Base-by-base conservation (phyloP, 1,140 invertebrate species). In the Cyclina sinensis region DNA sequence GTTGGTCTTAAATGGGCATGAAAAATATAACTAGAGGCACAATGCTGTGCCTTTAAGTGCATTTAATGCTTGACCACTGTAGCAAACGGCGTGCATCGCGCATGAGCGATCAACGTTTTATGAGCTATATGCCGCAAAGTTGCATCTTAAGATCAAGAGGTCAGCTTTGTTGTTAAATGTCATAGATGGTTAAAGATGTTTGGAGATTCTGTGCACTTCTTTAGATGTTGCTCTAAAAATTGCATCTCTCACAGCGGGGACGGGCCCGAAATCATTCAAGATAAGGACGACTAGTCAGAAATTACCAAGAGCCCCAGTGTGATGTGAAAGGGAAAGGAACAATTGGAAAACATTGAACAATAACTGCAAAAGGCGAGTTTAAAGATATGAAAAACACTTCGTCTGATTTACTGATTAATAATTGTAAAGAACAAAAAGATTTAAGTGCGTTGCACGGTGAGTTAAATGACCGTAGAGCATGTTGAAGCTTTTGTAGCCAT, bases 371-470 rank as follows among this genome's bases (percentile, higher is more conserved):
- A 68, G 85, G 48, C 76, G 74, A 59, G 24, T 46, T 80, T 68
- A 78, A 87, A 80, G 35, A 59, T 78, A 87, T 57, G 57, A 70
- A 79, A 65, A 73, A 43, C 59, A 87, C 39, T 80, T 80, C 73
- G 57, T 51, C 85, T 87, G 85, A 87, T 87, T 87, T 87, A 87
- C 70, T 65, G 74, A 87, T 87, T 87, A 76, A 80, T 87, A 78
- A 78, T 87, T 76, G 51, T 39, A 87, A 68, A 87, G 85, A 80
- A 87, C 76, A 87, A 87, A 87, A 78, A 48, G 46, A 51, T 78
- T 78, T 78, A 78, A 78, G 74, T 78, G 46, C 46, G 74, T 78
- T 78, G 46, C 74, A 78, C 74, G 74, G 74, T 78, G 74, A 51
- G 74, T 78, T 78, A 78, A 78, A 78, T 78, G 74, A 78, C 46